Base-by-base conservation (phyloP, 2,113 vertebrate species). In the Notarius quadriscutis region DNA sequence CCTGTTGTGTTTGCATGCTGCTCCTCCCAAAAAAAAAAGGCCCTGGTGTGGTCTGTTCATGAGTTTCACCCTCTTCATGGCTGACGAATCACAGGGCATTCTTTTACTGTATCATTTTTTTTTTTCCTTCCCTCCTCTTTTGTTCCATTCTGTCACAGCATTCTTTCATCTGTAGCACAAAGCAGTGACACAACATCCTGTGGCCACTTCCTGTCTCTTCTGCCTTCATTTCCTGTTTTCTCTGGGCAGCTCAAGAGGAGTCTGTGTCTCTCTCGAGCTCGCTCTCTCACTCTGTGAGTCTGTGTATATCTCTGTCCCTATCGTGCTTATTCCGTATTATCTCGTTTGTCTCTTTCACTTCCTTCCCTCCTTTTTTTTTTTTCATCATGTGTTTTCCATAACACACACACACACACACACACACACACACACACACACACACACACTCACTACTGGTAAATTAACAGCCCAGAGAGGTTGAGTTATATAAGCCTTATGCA, bases 221-320 rank as follows among this genome's bases (percentile, higher is more conserved):
- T 94, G 90, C 92, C 86, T 89, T 93, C 86, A 92, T 92, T 95
- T 95, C 94, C 94, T 95, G 94, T 95, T 95, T 95, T 91, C 90
- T 89, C 55, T 84, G 80, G 88, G 58, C 78, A 81, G 67, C 81
- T 75, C 87, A 50, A 87, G 62, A 83, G 77, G 41, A 50, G 72
- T 67, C 34, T 87, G 22, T 86, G 57, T 53, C 63, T 74, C 11
- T 80, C 50, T 67, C 27, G 34, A 11, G 41, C 30, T 62, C 27
- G 55, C 27, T 11, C 25, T 27, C 34, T 77, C 8, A 41, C 58
- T 58, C 25, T 63, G 30, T 27, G 51, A 9, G 51, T 34, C 30
- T 88, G 55, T 84, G 60, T 80, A 17, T 41, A 18, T 53, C n/a
- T 87, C 41, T 65, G 27, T 80, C 30, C 67, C 30, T 60, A 51